Conservation (phyloP, 2,797 vertebrate genomes). For the Cuculus canorus region DNA sequence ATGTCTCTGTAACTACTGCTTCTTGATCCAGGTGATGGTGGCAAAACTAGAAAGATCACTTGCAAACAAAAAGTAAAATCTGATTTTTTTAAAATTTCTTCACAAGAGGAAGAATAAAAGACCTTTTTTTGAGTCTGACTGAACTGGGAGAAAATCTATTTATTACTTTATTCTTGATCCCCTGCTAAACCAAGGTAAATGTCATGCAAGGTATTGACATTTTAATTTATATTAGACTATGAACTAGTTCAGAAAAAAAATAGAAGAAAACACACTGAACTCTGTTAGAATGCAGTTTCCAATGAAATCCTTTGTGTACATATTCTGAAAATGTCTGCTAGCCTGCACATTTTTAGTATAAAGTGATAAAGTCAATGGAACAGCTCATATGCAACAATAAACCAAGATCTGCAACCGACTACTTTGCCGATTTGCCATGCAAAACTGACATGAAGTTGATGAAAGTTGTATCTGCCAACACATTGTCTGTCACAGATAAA, state of each 20-base stretch:
- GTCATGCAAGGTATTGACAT: conserved; percentile 41
- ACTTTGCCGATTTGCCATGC: background rate
- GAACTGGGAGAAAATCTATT: background rate
- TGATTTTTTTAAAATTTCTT: background rate
- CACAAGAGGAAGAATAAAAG: background rate
- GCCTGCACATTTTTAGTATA: background rate
- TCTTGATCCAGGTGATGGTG: background rate
- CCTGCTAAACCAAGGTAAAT: conserved; percentile 40
- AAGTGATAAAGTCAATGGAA: background rate
- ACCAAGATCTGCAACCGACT: background rate
- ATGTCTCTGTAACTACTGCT: background rate
- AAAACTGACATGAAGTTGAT: background rate
- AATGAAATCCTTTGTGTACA: background rate
- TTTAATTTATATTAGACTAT: conserved; percentile 54
- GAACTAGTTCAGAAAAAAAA: background rate
- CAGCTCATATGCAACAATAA: background rate
- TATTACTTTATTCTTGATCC: conserved; percentile 27
- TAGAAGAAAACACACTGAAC: background rate
- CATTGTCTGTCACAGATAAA: background rate
- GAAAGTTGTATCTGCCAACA: background rate
- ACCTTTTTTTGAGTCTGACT: background rate
- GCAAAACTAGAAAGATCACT: background rate
- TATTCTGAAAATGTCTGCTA: background rate
- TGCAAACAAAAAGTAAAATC: background rate
- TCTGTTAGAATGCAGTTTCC: background rate